These are phyloP conservation scores for Cephus sareptanus DNA, from an alignment of 2,888 invertebrate genomes.

Conservation along the genomic window DNA sequence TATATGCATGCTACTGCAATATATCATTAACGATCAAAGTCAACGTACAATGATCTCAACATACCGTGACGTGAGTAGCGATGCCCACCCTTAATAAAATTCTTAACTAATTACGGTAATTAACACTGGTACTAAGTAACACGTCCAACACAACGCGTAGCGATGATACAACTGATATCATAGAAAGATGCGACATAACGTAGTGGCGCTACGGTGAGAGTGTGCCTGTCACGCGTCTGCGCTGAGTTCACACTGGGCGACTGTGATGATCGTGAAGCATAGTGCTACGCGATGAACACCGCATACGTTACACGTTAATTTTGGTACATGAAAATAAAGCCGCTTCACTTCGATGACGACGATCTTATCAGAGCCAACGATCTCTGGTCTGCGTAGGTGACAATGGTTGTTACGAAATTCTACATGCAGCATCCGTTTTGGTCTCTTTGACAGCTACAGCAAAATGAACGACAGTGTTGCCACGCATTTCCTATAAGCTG, in stretches of 20 bases:
- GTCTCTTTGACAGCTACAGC: background rate
- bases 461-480: background rate
- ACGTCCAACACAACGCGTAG: conserved; percentile 28
- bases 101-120: background rate
- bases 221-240: background rate
- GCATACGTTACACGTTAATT: background rate
- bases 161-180: conserved; percentile 36
- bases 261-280: background rate
- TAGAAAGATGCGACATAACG: conserved; percentile 30
- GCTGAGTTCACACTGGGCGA: background rate
- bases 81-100: background rate
- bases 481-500: background rate
- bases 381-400: background rate
- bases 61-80: background rate
- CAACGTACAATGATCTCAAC: background rate
- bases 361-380: background rate
- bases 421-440: background rate
- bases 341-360: background rate
- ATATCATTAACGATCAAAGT: background rate
- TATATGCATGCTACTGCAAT: background rate
- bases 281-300: background rate
- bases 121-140: background rate
- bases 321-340: background rate
- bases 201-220: conserved; percentile 1
- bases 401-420: background rate